Base-by-base conservation (phyloP, 2,113 vertebrate species). In the Tauraco erythrolophus region DNA sequence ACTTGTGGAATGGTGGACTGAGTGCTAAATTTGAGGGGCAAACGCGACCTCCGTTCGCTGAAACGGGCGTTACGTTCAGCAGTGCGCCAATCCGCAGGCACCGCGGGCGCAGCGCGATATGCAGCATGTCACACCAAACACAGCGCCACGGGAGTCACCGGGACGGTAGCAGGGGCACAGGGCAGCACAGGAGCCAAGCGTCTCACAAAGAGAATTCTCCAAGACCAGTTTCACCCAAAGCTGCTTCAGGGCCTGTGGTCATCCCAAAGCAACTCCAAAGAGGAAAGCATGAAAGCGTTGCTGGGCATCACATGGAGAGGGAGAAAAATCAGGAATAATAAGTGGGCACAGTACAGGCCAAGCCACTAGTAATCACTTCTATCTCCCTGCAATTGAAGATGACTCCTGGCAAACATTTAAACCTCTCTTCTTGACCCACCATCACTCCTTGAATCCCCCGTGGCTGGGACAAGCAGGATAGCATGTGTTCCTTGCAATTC, bases 101-200 rank as follows among this genome's bases (percentile, higher is more conserved):
- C 2, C 35, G 15, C 0, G 8, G 77, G 72, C 1, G 4, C 71
- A 33, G 82, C 56, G 83, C 41, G 2, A 43, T 5, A 12, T 1
- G 84, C 92, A 89, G 68, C 79, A 14, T 58, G 14, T 84, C 79
- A 82, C 72, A 65, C 35, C 95, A 78, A 45, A 53, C 57, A n/a
- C 83, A 91, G 90, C 25, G 0, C 18, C 75, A n/a, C 24, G 2
- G 84, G 61, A 65, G 50, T 46, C 81, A 53, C 14, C 9, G 3
- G 71, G 6, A 27, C 37, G 21, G 23, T 11, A 37, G 84, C 64
- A 19, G 69, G 81, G 72, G 8, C 72, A 75, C 1, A 37, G 28
- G 88, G 56, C 69, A 97, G 11, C 31, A 65, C 69, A 64, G 84
- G 22, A 97, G 91, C 95, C 92, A 94, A 95, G 94, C 61, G 0